phyloP scores from a whole-genome alignment of 2,113 vertebrate species.

The Forbesichthys papilliferus region DNA sequence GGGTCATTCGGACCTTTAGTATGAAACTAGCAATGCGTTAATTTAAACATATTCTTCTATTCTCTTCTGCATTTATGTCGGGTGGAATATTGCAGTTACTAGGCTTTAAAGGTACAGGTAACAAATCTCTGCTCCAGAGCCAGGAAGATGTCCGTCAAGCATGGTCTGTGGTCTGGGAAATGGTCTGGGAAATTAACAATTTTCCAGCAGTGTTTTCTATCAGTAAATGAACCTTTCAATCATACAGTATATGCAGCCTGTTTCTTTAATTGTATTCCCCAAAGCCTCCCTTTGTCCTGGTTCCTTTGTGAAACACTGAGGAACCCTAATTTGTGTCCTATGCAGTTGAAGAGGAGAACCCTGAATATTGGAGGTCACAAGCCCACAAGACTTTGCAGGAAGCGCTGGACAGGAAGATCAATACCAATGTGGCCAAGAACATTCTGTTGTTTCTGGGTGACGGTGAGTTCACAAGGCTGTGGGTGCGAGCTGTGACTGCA shows the following conservation, averaged over 20 bases:
- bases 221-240: neutral
- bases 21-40: too few species aligned
- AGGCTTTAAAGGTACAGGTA: too few species aligned
- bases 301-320: neutral
- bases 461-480: slow-evolving; percentile 54
- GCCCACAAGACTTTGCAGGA: slow-evolving; percentile 65
- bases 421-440: slow-evolving; percentile 78
- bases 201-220: neutral
- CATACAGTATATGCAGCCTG: neutral
- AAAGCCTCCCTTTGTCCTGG: neutral
- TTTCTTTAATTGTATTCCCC: too few species aligned
- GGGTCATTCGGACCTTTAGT: too few species aligned
- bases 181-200: too few species aligned
- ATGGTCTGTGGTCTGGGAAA: too few species aligned
- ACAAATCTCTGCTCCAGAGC: too few species aligned
- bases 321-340: neutral
- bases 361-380: slow-evolving; percentile 76
- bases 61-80: too few species aligned
- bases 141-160: too few species aligned
- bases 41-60: too few species aligned
- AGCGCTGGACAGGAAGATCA: slow-evolving; percentile 64
- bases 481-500: neutral
- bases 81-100: too few species aligned
- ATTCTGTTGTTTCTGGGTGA: slow-evolving; percentile 79
- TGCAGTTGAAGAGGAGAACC: slow-evolving; percentile 75